phyloP scores from a whole-genome alignment of 2,888 invertebrate genomes.

The Deilephila porcellus region DNA sequence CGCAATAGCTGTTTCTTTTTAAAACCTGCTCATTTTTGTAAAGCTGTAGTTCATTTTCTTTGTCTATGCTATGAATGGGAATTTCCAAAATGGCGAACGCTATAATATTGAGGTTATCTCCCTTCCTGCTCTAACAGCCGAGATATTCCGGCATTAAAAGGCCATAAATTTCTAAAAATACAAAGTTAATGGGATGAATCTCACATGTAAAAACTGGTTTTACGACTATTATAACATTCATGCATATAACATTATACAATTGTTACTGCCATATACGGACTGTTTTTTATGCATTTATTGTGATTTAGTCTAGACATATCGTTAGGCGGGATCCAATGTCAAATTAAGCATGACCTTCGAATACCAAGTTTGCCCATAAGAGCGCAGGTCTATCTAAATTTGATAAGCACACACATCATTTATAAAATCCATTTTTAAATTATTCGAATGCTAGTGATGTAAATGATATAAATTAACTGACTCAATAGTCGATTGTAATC shows the following conservation, averaged over 20 bases:
- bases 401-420: background rate
- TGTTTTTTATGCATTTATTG: conserved; percentile 26
- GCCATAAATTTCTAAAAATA: conserved; percentile 14
- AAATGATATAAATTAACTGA: conserved; percentile 18
- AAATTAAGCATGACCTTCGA: conserved; percentile 20
- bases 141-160: background rate
- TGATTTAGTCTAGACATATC: conserved; percentile 26
- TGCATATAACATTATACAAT: conserved; percentile 26
- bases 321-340: conserved; percentile 13
- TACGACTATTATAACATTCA: conserved; percentile 10
- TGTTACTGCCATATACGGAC: conserved; percentile 8
- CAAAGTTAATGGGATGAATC: conserved; percentile 18
- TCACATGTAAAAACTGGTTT: conserved; percentile 23
- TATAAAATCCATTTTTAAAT: conserved; percentile 16
- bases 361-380: background rate
- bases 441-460: conserved; percentile 2
- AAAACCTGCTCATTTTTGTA: too few relatives aligned
- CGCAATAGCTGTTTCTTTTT: background rate
- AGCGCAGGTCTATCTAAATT: conserved; percentile 1
- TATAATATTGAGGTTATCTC: conserved; percentile 5
- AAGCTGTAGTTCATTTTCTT: too few relatives aligned
- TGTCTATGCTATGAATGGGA: too few relatives aligned
- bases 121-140: background rate
- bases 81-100: background rate
- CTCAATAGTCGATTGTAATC: conserved; percentile 20